Conservation (phyloP, 2,797 vertebrate species). For the Sebastes flavidus region DNA sequence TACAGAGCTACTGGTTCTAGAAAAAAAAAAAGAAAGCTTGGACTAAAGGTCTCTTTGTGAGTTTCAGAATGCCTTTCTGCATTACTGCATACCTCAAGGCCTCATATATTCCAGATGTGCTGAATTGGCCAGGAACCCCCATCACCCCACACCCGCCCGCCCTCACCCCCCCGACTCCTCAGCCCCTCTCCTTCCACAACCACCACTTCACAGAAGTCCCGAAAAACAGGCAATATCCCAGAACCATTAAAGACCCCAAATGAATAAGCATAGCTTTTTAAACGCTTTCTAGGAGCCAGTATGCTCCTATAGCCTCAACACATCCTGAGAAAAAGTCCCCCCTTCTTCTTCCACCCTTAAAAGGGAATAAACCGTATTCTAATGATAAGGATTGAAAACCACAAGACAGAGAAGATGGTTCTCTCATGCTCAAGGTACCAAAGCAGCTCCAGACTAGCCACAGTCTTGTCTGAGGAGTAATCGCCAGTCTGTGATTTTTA, state of each 20-base stretch:
- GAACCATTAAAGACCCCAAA: conserved; percentile 73
- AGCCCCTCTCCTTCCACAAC: conserved; percentile 44
- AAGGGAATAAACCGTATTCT: conserved; percentile 48
- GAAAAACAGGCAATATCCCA: conserved; percentile 71
- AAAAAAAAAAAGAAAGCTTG: conserved; percentile 59
- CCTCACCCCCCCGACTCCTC: conserved; percentile 46
- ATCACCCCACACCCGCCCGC: conserved; percentile 3
- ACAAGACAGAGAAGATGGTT: conserved; percentile 47
- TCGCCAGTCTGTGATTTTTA: conserved; percentile 64
- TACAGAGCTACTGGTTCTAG: conserved; percentile 75
- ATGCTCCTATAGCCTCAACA: conserved; percentile 9
- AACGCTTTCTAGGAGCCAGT: conserved; percentile 40
- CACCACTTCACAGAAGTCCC: conserved; percentile 70
- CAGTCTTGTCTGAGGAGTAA: conserved; percentile 58
- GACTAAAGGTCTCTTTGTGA: conserved; percentile 85
- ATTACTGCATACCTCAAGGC: conserved; percentile 87
- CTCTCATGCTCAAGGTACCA: conserved; percentile 32
- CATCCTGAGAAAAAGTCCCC: conserved; percentile 31
- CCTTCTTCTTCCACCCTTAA: conserved; percentile 17
- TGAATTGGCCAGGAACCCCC: conserved; percentile 74
- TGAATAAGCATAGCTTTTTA: conserved; percentile 52
- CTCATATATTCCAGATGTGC: conserved; percentile 90
- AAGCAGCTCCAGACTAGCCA: conserved; percentile 33
- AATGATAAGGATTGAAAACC: conserved; percentile 70
- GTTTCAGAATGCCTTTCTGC: conserved; percentile 84